A percentile compares a stretch with the other conserved stretches of the same genome.
Conservation (phyloP, 2,113 vertebrate genomes). For the Petrocephalus microphthalmus region DNA sequence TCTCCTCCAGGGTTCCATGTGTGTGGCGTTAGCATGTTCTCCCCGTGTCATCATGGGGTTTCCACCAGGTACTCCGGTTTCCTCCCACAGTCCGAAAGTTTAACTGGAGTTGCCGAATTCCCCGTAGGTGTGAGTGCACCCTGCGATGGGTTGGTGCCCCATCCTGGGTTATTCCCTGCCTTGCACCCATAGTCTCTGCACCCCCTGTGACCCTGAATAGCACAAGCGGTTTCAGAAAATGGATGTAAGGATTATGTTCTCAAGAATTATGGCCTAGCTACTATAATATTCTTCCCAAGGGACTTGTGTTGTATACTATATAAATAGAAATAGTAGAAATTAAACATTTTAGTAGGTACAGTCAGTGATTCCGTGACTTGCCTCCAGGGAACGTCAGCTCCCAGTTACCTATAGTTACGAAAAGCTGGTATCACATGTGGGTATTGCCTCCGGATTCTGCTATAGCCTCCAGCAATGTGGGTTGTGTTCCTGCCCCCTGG, state of each 20-base stretch:
- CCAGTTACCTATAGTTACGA: background rate
- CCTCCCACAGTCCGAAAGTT: no score
- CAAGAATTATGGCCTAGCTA: background rate
- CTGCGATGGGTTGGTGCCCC: no score
- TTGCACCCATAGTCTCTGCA: no score
- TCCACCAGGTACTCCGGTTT: no score
- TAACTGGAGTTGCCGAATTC: no score
- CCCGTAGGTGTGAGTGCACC: no score
- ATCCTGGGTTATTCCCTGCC: no score
- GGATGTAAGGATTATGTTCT: background rate
- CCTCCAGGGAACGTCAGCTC: background rate
- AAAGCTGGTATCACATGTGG: background rate
- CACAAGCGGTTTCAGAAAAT: background rate
- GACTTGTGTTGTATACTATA: background rate
- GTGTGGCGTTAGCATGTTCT: no score
- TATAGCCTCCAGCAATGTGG: background rate
- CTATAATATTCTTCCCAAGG: background rate
- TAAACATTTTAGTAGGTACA: background rate
- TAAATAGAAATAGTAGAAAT: background rate
- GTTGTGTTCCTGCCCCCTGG: background rate
- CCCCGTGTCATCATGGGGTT: no score
- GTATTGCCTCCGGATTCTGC: background rate
- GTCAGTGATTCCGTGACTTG: background rate
- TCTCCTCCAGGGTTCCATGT: no score
- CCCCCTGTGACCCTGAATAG: no score